These are phyloP conservation scores for Colletes collaris DNA, from an alignment of 2,888 invertebrate species.

Conservation along the genomic window DNA sequence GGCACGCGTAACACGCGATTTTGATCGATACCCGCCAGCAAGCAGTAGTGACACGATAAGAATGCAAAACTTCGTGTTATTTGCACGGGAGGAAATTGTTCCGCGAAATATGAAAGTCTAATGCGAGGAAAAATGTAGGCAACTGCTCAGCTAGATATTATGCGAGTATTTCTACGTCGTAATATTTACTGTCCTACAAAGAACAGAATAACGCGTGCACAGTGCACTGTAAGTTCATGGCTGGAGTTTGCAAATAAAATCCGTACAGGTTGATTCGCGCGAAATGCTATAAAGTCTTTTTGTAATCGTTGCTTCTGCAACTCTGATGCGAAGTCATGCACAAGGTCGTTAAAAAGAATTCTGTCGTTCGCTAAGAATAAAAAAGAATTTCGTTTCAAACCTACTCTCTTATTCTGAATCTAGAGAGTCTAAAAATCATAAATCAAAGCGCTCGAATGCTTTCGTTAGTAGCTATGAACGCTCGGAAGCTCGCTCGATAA, in stretches of 20 bases:
- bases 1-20: conserved; percentile 41
- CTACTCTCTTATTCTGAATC: too few relatives aligned
- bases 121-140: conserved; percentile 35
- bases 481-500: too few relatives aligned
- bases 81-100: conserved; percentile 44
- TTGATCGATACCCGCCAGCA: conserved; percentile 43
- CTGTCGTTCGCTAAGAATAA: too few relatives aligned
- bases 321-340: neutral
- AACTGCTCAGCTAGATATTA: conserved; percentile 3
- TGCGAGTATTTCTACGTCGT: neutral
- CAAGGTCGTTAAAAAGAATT: neutral
- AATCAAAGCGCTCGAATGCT: too few relatives aligned
- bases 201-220: neutral
- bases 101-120: conserved; percentile 53
- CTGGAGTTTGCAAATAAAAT: conserved; percentile 1
- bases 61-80: conserved; percentile 45
- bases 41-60: conserved; percentile 32
- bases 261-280: neutral
- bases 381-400: too few relatives aligned
- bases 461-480: too few relatives aligned
- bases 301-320: neutral
- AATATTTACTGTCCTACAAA: conserved; percentile 6
- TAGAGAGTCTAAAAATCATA: too few relatives aligned
- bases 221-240: neutral
- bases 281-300: too few relatives aligned